Evolutionary conservation across 1,140 invertebrate species (phyloP), one percentile per base, ranked within the genome.

Genomic region (Aphelenchoides besseyi): DNA sequence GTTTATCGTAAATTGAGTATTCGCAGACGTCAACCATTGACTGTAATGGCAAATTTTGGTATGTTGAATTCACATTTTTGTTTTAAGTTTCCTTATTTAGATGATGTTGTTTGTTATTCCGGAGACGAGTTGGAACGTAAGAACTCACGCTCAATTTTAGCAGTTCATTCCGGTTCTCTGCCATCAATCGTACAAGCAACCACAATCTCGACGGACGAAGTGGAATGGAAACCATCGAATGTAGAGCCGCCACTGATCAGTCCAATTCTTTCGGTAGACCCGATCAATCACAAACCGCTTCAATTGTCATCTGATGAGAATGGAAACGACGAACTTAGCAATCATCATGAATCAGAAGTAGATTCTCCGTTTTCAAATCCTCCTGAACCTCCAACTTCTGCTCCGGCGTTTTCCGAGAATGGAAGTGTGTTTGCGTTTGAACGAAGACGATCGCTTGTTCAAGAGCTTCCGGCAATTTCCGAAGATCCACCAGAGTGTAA

Each of bases 391-490:
- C 63, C 63, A 12, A 12, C 16, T 30, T 66, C 63, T 29, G 63
- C 63, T 9, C 63, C 63, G 12, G 12, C 63, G 23, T 30, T 41
- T 3, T 12, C 16, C 26, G 32, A 53, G 12, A 37, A 53, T n/a
- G 30, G 16, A 16, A 18, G 28, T 1, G 16, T 36, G 26, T 66
- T 66, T 32, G 36, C 16, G 16, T 66, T 66, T 32, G 63, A 66
- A 66, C 16, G 63, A 66, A 18, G 63, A 28, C 16, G 30, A 23
- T 66, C 63, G 36, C 30, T 66, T 18, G 26, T 66, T 33, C 63
- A 66, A 30, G 63, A 66, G 32, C 30, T 66, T 26, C 63, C 63
- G 18, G 63, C 63, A 18, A 66, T 66, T 33, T 53, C 33, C 32
- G 63, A 66, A 53, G 63, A 66, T 53, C 36, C 16, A 53, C 30